Conservation (phyloP, 2,113 vertebrate genomes). For the Lepisosteus oculatus region DNA sequence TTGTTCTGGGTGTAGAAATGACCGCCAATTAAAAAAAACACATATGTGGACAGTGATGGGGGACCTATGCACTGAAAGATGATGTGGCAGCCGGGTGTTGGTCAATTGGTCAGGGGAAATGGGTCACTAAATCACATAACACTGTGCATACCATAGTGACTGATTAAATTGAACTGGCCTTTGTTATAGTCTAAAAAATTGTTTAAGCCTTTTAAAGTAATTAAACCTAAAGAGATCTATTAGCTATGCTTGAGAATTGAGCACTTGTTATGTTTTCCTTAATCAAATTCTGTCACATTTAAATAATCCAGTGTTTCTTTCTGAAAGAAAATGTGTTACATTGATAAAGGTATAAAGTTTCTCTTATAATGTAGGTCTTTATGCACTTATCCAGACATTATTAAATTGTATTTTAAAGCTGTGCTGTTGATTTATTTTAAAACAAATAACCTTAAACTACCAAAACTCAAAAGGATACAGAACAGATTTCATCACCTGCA, state of each 20-base stretch:
- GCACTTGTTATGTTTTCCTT: neutral
- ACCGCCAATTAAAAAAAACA: neutral
- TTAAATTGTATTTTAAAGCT: no score
- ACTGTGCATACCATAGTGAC: constrained; percentile 41
- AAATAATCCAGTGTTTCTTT: neutral
- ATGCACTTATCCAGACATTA: no score
- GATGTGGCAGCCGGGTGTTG: constrained; percentile 41
- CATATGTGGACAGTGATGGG: neutral
- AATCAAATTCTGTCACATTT: no score
- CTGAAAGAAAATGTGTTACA: neutral
- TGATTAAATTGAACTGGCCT: constrained; percentile 51
- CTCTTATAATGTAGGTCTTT: no score
- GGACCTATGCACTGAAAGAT: constrained; percentile 21
- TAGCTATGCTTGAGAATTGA: neutral
- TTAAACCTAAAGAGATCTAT: neutral
- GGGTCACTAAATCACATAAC: constrained; percentile 54
- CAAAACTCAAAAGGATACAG: no score
- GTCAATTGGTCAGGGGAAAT: constrained; percentile 46
- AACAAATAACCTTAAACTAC: no score
- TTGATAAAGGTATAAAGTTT: no score
- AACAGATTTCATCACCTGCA: no score
- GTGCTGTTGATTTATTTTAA: no score
- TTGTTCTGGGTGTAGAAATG: neutral
- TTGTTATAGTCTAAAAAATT: constrained; percentile 32
- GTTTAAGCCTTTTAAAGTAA: neutral